Percentiles rank a stretch among this genome's conserved stretches.
Conservation (phyloP, 2,113 vertebrate genomes). For the Microtus pennsylvanicus region DNA sequence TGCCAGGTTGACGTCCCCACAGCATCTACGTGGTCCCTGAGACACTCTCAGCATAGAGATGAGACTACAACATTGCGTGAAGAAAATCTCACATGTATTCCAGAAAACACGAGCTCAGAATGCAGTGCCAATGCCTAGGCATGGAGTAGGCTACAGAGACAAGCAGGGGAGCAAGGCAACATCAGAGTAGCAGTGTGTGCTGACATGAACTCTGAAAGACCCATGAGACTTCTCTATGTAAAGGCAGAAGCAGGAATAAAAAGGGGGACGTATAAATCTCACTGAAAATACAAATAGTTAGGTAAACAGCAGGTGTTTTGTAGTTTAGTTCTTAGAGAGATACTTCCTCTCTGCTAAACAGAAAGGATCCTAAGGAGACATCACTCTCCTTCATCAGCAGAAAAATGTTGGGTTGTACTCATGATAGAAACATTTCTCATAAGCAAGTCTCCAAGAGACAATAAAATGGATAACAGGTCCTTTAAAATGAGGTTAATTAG, state of each 20-base stretch:
- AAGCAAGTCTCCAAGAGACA: constrained; percentile 75
- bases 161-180: neutral
- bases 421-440: constrained; percentile 74
- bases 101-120: constrained; percentile 31
- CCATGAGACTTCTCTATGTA: neutral
- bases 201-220: constrained; percentile 5
- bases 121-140: neutral
- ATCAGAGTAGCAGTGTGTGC: neutral
- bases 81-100: neutral
- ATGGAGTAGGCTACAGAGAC: neutral
- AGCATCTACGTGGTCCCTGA: neutral
- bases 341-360: constrained; percentile 55
- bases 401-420: constrained; percentile 72
- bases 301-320: constrained; percentile 82
- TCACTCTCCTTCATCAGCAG: constrained; percentile 72
- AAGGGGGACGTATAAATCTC: neutral
- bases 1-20: neutral
- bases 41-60: neutral
- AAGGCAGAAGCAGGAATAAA: neutral
- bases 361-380: constrained; percentile 66
- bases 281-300: constrained; percentile 56
- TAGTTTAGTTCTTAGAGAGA: constrained; percentile 73
- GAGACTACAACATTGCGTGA: neutral
- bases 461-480: neutral
- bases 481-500: neutral